These are phyloP conservation scores for Platichthys flesus DNA, from an alignment of 2,113 vertebrate genomes.

Conservation along the genomic window DNA sequence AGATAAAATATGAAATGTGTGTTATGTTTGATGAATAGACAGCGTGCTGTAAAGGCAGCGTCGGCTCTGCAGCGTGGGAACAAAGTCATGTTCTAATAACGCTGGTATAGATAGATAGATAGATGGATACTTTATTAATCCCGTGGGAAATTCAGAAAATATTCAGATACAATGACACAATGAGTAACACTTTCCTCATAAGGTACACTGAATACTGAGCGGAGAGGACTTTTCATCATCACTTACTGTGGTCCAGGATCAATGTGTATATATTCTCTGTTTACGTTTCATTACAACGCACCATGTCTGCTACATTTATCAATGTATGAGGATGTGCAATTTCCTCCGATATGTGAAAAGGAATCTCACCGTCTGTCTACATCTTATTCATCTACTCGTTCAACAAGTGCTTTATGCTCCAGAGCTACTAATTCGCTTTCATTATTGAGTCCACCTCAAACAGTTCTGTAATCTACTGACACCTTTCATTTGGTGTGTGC, in stretches of 20 bases:
- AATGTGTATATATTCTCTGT: background rate
- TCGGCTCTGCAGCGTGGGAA: background rate
- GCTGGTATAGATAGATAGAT: too few relatives aligned
- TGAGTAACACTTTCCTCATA: background rate
- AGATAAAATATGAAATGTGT: slow-evolving; percentile 21
- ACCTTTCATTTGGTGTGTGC: background rate
- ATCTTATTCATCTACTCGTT: background rate
- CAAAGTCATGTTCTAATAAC: background rate
- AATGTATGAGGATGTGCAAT: background rate
- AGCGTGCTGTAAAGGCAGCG: background rate
- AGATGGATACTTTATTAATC: too few relatives aligned
- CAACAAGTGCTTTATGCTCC: too few relatives aligned
- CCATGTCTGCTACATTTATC: background rate
- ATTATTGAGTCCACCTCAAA: background rate
- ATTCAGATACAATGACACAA: too few relatives aligned
- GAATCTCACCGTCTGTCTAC: background rate
- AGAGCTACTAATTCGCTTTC: too few relatives aligned
- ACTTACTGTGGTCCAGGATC: background rate
- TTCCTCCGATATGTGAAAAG: background rate
- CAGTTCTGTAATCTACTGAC: background rate
- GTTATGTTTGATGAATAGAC: background rate
- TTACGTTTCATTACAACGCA: background rate
- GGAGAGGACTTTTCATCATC: background rate
- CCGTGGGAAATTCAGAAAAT: too few relatives aligned
- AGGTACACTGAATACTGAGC: background rate